A percentile compares a stretch with the other conserved stretches of the same genome.
Conservation (phyloP, 2,797 vertebrate species). For the Acridotheres tristis region DNA sequence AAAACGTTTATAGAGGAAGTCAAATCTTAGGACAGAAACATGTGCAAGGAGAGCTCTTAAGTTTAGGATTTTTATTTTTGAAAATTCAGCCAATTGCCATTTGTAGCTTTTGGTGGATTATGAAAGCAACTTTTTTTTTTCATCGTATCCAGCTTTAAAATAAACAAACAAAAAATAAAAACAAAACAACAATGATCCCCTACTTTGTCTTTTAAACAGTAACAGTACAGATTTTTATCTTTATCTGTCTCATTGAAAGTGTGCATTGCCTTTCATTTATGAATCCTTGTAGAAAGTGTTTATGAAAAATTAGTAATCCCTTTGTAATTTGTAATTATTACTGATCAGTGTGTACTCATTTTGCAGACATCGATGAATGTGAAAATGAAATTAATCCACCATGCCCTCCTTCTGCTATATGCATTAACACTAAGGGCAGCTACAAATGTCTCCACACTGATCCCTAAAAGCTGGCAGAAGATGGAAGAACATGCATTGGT, state of each 20-base stretch:
- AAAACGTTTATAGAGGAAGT: background rate
- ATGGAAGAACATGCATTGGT: conserved; percentile 69
- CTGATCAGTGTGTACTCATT: background rate
- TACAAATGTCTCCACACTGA: conserved; percentile 70
- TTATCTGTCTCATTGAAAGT: background rate
- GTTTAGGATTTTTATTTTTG: background rate
- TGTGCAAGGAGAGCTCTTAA: background rate
- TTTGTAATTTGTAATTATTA: background rate
- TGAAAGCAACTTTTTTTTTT: background rate
- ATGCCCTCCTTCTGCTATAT: conserved; percentile 69
- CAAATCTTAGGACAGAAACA: background rate
- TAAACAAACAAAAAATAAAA: background rate
- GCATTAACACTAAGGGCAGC: conserved; percentile 75
- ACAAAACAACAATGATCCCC: background rate
- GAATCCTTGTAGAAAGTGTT: background rate
- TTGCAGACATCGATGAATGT: conserved; percentile 77
- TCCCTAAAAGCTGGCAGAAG: conserved; percentile 53
- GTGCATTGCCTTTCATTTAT: background rate
- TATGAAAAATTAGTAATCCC: background rate
- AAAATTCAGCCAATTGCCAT: background rate
- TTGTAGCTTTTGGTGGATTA: background rate
- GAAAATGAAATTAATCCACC: conserved; percentile 49
- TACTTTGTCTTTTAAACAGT: background rate
- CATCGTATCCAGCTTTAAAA: background rate
- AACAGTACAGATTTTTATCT: background rate